Evolutionary conservation across 1,140 invertebrate genomes (phyloP).

Genomic region (Atta cephalotes): DNA sequence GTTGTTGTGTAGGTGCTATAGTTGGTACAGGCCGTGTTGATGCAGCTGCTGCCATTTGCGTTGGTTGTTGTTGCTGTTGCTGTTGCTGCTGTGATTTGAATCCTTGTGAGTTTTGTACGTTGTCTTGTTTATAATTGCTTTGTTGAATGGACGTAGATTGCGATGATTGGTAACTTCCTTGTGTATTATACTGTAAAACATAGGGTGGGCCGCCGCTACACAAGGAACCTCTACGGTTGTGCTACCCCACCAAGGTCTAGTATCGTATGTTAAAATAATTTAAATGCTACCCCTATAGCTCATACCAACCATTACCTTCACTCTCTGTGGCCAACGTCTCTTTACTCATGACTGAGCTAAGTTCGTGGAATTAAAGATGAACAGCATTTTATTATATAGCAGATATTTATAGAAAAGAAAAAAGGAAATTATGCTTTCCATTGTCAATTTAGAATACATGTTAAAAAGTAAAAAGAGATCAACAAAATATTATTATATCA

Average conservation of each 20-base stretch:
- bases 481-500: neutral
- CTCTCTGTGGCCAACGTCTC: conserved; percentile 73
- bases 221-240: conserved; percentile 86
- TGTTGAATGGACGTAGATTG: conserved; percentile 74
- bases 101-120: conserved; percentile 60
- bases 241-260: conserved; percentile 86
- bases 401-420: conserved; percentile 25
- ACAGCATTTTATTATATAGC: neutral
- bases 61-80: conserved; percentile 49
- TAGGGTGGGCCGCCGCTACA: conserved; percentile 86
- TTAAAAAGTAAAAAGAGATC: conserved; percentile 4
- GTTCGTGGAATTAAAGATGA: conserved; percentile 60
- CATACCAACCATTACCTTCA: conserved; percentile 79
- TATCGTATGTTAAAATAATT: conserved; percentile 81
- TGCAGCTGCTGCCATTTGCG: conserved; percentile 51
- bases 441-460: conserved; percentile 7
- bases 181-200: conserved; percentile 84
- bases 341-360: conserved; percentile 81
- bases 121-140: conserved; percentile 77
- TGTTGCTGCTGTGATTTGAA: conserved; percentile 72
- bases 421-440: neutral
- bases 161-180: conserved; percentile 80
- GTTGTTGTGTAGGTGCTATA: conserved; percentile 46
- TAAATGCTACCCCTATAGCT: conserved; percentile 83
- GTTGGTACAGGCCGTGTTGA: conserved; percentile 24